Conservation (phyloP, 2,113 vertebrate genomes). For the Atherinomorus stipes region DNA sequence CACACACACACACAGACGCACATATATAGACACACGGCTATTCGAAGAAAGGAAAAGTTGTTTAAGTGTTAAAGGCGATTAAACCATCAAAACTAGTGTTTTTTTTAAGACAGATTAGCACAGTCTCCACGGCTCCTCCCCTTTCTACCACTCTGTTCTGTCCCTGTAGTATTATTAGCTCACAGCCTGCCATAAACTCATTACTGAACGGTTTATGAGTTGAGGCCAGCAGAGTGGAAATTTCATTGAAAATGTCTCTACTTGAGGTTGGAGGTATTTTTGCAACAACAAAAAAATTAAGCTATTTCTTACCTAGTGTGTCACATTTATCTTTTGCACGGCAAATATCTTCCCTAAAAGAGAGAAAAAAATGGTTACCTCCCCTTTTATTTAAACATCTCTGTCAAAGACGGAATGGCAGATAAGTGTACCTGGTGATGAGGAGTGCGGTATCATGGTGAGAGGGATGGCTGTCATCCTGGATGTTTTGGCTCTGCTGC, state of each 20-base stretch:
- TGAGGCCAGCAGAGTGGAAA: conserved; percentile 41
- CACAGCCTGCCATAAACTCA: conserved; percentile 67
- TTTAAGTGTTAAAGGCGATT: conserved; percentile 56
- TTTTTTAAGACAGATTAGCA: conserved; percentile 65
- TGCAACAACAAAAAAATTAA: conserved; percentile 27
- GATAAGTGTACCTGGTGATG: conserved; percentile 89
- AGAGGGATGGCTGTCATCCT: conserved; percentile 91
- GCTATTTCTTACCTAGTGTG: conserved; percentile 91
- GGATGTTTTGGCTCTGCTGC: conserved; percentile 92
- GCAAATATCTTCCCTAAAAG: conserved; percentile 95
- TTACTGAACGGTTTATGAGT: conserved; percentile 54
- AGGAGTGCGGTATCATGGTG: conserved; percentile 97
- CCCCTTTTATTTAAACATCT: not conserved
- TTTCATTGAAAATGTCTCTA: conserved; percentile 27
- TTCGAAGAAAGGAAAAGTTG: conserved; percentile 6
- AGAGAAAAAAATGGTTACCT: not conserved
- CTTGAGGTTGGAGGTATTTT: conserved; percentile 21
- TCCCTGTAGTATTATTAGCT: conserved; percentile 72
- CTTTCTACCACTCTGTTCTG: conserved; percentile 61
- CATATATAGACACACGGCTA: conserved; percentile 23
- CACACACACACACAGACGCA: conserved; percentile 19
- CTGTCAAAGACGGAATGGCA: not conserved
- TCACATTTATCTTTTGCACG: conserved; percentile 96
- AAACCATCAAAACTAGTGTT: conserved; percentile 65
- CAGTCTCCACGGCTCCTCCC: conserved; percentile 39